Evolutionary conservation across 2,113 vertebrate species (phyloP), one percentile per base, ranked within the genome.

Genomic region (Seriola rivoliana): DNA sequence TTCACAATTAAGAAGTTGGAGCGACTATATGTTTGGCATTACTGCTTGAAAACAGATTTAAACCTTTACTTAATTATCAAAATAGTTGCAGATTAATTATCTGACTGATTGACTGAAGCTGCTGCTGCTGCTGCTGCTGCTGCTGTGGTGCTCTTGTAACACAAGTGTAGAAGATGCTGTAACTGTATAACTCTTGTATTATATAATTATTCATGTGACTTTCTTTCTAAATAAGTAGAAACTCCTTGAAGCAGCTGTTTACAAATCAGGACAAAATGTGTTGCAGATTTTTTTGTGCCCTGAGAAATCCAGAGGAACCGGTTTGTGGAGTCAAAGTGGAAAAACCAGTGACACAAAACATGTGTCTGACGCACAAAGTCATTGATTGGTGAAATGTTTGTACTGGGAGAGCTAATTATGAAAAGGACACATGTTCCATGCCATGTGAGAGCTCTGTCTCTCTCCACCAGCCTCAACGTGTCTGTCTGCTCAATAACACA

Each of bases 221-320:
- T 25, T 57, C n/a, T 58, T 13, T 29, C 25, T 58, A 29, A 58
- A 29, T 29, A 29, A 12, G n/a, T 2, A 23, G 54, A 55, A 55
- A 55, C 21, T 55, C 1, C 23, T 16, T 5, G 16, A 38, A 29
- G 46, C 1, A 59, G 32, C 34, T 16, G 44, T 42, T 62, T 4
- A n/a, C 21, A 59, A 38, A 21, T 8, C 23, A 48, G 1, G 42
- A 60, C 29, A 7, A 59, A n/a, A 68, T 50, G 2, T 17, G 55
- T 5, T 19, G 8, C 52, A 40, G 23, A 1, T 25, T 29, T 46
- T 29, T n/a, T 6, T 42, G 23, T 46, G 14, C 32, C 7, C 25
- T 2, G 34, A 38, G 36, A 29, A 75, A 84, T 65, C 48, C 4
- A 21, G 78, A 70, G 1, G 21, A 81, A 78, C 86, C 16, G 10